Base-by-base conservation (phyloP, 2,113 vertebrate species). In the Pelobates fuscus region DNA sequence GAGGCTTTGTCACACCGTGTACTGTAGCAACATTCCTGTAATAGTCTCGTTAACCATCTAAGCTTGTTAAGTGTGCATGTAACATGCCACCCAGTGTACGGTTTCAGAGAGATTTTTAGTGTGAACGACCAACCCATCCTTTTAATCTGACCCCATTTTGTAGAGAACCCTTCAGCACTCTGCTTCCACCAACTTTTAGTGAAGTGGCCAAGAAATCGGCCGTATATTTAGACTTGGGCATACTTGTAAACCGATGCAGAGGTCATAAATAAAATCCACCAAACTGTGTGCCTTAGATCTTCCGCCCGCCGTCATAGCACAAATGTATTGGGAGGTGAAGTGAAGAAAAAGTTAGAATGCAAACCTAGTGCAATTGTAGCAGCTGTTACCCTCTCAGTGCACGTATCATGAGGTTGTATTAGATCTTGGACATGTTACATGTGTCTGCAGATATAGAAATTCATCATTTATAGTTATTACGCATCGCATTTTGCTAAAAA, bases 1-100 rank as follows among this genome's bases (percentile, higher is more conserved):
- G 4, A 11, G 41, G 23, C 64, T 66, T 46, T 66, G 64, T 66
- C 21, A 66, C 70, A 72, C 61, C 32, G 41, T 25, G 70, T 72
- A 20, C 70, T 72, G 18, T 26, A 23, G 43, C 2, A 14, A 25
- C 70, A 49, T 54, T 52, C 59, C 70, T 64, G 8, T 54, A 43
- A 70, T 54, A 72, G 12, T 21, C 43, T 21, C 29, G 29, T 72
- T 72, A 71, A 63, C 70, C 44, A 49, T 37, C 70, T 63, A 24
- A 30, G n/a, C 68, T 44, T 37, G n/a, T 32, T 5, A 44, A 10
- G 14, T 24, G 49, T 11, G 29, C 29, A 14, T 20, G 20, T 23
- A 18, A 37, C 15, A 8, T 29, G n/a, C 18, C 17, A 11, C 41
- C 17, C 7, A 12, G 17, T 21, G 24, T 49, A 44, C 18, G 41